phyloP scores from a whole-genome alignment of 2,797 vertebrate genomes.

The Hemitrygon akajei region DNA sequence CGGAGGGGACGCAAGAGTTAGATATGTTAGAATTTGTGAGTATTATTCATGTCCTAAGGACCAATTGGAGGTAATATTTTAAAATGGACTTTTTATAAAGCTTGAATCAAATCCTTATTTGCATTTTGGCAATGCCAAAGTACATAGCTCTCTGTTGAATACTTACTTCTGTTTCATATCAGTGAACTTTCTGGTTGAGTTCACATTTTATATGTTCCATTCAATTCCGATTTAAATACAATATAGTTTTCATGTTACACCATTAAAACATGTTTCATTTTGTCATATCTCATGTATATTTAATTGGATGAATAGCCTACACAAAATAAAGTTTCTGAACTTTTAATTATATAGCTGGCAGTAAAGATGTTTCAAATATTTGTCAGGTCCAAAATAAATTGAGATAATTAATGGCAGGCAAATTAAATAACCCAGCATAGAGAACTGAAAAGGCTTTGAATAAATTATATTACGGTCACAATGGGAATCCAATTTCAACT shows the following conservation, averaged over 20 bases:
- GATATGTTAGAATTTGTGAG: neutral
- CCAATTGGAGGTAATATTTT: neutral
- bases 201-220: neutral
- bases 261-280: neutral
- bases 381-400: neutral
- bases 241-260: neutral
- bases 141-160: neutral
- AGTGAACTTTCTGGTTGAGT: neutral
- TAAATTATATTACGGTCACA: neutral
- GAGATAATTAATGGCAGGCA: neutral
- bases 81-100: neutral
- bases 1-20: too few species aligned
- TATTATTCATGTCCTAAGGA: neutral
- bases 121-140: neutral
- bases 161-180: neutral
- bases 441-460: neutral
- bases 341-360: neutral
- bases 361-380: neutral
- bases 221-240: neutral
- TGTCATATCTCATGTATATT: neutral
- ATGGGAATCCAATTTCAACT: conserved; percentile 1
- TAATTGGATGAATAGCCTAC: neutral
- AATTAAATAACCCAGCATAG: neutral
- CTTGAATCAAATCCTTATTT: neutral
- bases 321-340: neutral